These are phyloP conservation scores for Loris lydekkerianus DNA, from an alignment of 2,797 vertebrate genomes.

Conservation along the genomic window DNA sequence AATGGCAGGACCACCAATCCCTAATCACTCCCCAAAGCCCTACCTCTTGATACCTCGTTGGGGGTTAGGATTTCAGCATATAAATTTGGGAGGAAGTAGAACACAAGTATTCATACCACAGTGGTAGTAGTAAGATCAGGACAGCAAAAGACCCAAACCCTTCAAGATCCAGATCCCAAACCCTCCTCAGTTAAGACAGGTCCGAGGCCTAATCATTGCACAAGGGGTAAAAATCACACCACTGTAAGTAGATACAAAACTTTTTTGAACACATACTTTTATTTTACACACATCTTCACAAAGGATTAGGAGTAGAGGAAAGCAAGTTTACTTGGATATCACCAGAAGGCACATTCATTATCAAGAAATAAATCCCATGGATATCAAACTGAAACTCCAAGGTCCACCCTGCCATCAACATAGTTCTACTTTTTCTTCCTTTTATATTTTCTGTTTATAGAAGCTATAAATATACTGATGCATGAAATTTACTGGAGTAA, in stretches of 20 bases:
- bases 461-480: constrained; percentile 74
- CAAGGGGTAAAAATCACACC: neutral
- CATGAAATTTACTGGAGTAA: constrained; percentile 66
- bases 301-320: constrained; percentile 14
- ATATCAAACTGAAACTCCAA: constrained; percentile 33
- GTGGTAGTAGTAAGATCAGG: neutral
- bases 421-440: constrained; percentile 43
- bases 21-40: neutral
- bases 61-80: neutral
- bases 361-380: constrained; percentile 22
- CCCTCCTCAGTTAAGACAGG: neutral
- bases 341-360: constrained; percentile 44
- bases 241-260: neutral
- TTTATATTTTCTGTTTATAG: constrained; percentile 68
- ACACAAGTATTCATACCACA: neutral
- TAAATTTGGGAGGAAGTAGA: neutral
- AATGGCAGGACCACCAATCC: neutral
- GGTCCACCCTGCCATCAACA: neutral
- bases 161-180: neutral
- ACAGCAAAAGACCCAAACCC: neutral
- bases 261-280: neutral
- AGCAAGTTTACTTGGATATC: neutral
- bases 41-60: neutral
- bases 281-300: neutral
- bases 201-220: neutral